These are phyloP conservation scores for Sibirionetta formosa DNA, from an alignment of 2,797 vertebrate genomes.

Conservation along the genomic window DNA sequence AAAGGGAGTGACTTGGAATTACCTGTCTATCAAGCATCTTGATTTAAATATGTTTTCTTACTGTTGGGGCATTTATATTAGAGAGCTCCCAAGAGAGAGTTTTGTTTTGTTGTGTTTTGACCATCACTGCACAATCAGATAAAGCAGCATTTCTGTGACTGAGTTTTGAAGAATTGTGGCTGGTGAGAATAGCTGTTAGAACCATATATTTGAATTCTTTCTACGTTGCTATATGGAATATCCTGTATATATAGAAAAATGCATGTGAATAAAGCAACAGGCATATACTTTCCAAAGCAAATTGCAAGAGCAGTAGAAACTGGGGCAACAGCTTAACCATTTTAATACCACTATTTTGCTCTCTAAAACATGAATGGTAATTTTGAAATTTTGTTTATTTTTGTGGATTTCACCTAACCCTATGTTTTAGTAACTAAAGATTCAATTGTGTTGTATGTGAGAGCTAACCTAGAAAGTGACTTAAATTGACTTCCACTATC, in stretches of 20 bases:
- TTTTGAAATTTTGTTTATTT: neutral
- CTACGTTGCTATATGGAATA: neutral
- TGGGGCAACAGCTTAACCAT: neutral
- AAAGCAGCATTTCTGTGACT: neutral
- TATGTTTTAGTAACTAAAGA: neutral
- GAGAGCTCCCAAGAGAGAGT: neutral
- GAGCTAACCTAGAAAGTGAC: neutral
- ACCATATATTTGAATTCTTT: fast-evolving
- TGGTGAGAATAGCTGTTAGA: neutral
- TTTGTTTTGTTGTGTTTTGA: neutral
- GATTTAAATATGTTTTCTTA: neutral
- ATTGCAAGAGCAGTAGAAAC: neutral
- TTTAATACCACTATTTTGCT: neutral
- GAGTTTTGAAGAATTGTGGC: neutral
- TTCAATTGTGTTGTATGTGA: neutral
- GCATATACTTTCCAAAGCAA: neutral
- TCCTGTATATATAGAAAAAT: neutral
- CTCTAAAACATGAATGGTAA: neutral
- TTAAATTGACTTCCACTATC: neutral
- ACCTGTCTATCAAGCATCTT: neutral
- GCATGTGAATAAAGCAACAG: neutral
- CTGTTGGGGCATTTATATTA: neutral
- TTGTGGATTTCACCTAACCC: neutral
- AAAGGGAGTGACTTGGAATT: neutral
- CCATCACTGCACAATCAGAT: neutral